A percentile compares a stretch with the other conserved stretches of the same genome.
phyloP scores from a whole-genome alignment of 2,888 invertebrate species.

The Scaptomyza polygonia region DNA sequence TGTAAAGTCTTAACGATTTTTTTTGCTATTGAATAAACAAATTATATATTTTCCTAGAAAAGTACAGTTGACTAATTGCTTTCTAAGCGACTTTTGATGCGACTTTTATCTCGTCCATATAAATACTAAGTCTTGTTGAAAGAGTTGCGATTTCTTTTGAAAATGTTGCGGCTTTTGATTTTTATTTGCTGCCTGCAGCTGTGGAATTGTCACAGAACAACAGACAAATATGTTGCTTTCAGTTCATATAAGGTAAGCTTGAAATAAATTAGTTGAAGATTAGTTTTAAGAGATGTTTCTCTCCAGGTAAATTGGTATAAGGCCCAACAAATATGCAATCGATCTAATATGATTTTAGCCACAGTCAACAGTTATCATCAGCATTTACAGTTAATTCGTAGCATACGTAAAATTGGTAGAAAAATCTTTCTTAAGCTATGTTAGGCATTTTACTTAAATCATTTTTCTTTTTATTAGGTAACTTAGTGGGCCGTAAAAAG shows the following conservation, averaged over 20 bases:
- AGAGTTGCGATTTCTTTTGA: slow-evolving; percentile 11
- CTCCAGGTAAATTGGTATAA: slow-evolving; percentile 55
- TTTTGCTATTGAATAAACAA: slow-evolving; percentile 67
- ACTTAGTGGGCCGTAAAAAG: slow-evolving; percentile 18
- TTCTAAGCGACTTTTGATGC: slow-evolving; percentile 55
- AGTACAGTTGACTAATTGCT: slow-evolving; percentile 40
- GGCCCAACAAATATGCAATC: slow-evolving; percentile 52
- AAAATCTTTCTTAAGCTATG: not conserved
- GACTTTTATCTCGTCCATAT: slow-evolving; percentile 29
- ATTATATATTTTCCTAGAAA: slow-evolving; percentile 75
- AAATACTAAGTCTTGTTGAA: slow-evolving; percentile 23
- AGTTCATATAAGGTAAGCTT: slow-evolving; percentile 43
- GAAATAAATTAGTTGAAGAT: not conserved
- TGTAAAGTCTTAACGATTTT: slow-evolving; percentile 62
- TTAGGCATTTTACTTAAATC: accelerated
- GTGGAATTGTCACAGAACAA: slow-evolving; percentile 2
- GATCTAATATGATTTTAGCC: slow-evolving; percentile 46
- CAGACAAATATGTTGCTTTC: slow-evolving; percentile 33
- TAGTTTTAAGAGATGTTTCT: not conserved
- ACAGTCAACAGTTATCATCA: slow-evolving; percentile 40
- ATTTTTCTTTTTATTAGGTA: slow-evolving; percentile 9
- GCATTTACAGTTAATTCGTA: slow-evolving; percentile 35
- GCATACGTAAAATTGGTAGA: slow-evolving; percentile 34
- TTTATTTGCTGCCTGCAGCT: slow-evolving; percentile 29
- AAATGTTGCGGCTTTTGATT: slow-evolving; percentile 48